Conservation (phyloP, 2,113 vertebrate species). For the Arizona elegans region DNA sequence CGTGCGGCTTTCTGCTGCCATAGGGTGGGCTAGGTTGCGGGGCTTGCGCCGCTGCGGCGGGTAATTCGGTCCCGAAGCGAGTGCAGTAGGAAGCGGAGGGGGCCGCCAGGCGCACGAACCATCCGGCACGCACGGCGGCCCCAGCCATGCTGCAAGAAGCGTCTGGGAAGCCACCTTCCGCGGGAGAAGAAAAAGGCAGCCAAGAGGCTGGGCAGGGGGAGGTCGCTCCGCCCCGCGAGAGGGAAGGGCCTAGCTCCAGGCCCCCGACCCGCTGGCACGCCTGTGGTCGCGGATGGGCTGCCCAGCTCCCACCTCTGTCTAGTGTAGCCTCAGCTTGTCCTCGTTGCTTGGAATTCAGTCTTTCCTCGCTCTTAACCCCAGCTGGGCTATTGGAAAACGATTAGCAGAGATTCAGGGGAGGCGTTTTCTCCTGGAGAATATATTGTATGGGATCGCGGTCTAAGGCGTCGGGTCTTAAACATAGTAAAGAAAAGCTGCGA, state of each 20-base stretch:
- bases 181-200: not conserved
- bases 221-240: not conserved
- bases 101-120: not conserved
- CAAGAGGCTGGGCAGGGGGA: not conserved
- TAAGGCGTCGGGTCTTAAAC: not conserved
- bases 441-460: not conserved
- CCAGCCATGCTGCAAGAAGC: not conserved
- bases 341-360: not conserved
- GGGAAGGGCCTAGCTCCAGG: not conserved
- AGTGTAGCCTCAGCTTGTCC: no score
- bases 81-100: constrained; percentile 21
- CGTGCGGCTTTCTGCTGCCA: constrained; percentile 42
- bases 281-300: not conserved
- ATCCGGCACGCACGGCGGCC: not conserved
- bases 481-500: not conserved
- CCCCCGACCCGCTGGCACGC: not conserved
- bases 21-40: constrained; percentile 23
- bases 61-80: not conserved
- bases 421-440: not conserved
- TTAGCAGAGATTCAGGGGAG: not conserved
- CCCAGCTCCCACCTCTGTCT: no score
- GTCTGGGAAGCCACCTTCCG: not conserved
- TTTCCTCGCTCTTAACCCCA: not conserved
- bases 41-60: not conserved
- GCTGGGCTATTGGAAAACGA: not conserved